Conservation (phyloP, 2,888 invertebrate genomes). For the Scelioninae gen. 1 region DNA sequence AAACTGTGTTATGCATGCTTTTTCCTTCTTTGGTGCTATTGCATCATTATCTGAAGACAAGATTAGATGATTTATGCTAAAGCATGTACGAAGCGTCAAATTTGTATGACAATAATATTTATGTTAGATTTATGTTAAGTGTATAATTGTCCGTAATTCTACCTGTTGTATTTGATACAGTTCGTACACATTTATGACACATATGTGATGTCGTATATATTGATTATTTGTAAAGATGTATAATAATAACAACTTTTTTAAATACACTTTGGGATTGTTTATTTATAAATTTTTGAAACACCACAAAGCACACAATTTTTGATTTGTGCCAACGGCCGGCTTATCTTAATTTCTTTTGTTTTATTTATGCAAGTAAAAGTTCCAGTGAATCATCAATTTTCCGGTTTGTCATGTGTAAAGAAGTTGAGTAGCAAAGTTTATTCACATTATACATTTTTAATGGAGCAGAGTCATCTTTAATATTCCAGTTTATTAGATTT, state of each 20-base stretch:
- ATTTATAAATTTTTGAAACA: background rate
- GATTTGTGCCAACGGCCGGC: background rate
- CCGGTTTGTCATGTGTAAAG: background rate
- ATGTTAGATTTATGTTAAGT: background rate
- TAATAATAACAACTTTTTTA: conserved; percentile 13
- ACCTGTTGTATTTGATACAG: conserved; percentile 1
- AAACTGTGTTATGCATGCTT: too few species aligned
- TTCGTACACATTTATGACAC: background rate
- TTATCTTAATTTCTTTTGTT: background rate
- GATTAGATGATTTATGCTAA: conserved; percentile 19
- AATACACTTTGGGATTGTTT: background rate
- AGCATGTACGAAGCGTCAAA: conserved; percentile 11
- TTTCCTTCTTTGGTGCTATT: too few species aligned
- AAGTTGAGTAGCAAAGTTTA: background rate
- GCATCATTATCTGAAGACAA: too few species aligned
- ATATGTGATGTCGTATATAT: conserved; percentile 12
- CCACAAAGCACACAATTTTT: too few species aligned
- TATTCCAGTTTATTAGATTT: too few species aligned
- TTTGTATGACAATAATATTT: conserved; percentile 19
- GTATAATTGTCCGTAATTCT: background rate
- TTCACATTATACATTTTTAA: too few species aligned
- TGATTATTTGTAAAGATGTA: conserved; percentile 23
- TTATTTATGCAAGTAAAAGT: background rate
- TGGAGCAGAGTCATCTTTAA: too few species aligned
- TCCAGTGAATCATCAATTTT: background rate